These are phyloP conservation scores for Dendroctonus ponderosae DNA, from an alignment of 1,140 invertebrate genomes.

Conservation along the genomic window DNA sequence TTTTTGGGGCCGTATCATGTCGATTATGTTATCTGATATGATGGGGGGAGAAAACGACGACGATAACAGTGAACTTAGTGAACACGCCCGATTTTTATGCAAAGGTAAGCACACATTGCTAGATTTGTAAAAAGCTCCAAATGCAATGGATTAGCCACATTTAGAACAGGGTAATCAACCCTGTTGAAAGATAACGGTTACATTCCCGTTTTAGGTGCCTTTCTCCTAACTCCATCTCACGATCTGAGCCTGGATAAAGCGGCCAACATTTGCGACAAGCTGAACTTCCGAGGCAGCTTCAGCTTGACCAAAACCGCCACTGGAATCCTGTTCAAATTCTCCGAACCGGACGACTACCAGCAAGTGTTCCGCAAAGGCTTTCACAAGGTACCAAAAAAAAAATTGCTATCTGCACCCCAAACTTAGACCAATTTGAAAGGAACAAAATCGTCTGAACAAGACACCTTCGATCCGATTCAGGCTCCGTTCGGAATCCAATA, in stretches of 20 bases:
- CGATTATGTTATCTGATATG: conserved; percentile 43
- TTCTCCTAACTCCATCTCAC: conserved; percentile 78
- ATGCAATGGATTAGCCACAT: neutral
- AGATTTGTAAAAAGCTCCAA: neutral
- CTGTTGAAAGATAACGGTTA: conserved; percentile 25
- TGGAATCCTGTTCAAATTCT: conserved; percentile 84
- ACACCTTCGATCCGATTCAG: neutral
- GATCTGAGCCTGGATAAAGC: conserved; percentile 81
- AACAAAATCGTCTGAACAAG: too few species aligned
- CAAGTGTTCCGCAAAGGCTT: conserved; percentile 83
- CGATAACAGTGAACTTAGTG: conserved; percentile 65
- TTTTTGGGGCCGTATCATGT: conserved; percentile 36
- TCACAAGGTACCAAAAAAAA: conserved; percentile 64
- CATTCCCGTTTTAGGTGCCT: conserved; percentile 59
- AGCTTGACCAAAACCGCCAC: conserved; percentile 82
- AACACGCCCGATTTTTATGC: conserved; percentile 64
- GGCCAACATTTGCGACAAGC: conserved; percentile 81
- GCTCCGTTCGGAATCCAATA: conserved; percentile 20
- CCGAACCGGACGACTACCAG: conserved; percentile 79
- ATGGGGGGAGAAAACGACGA: conserved; percentile 55
- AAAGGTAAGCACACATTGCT: conserved; percentile 53
- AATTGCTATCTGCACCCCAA: too few species aligned
- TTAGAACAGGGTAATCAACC: conserved; percentile 17
- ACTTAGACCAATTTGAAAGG: too few species aligned
- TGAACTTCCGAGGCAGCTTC: conserved; percentile 81